These are phyloP conservation scores for Ernsta delagoae DNA, from an alignment of 2,888 invertebrate species.

Conservation along the genomic window DNA sequence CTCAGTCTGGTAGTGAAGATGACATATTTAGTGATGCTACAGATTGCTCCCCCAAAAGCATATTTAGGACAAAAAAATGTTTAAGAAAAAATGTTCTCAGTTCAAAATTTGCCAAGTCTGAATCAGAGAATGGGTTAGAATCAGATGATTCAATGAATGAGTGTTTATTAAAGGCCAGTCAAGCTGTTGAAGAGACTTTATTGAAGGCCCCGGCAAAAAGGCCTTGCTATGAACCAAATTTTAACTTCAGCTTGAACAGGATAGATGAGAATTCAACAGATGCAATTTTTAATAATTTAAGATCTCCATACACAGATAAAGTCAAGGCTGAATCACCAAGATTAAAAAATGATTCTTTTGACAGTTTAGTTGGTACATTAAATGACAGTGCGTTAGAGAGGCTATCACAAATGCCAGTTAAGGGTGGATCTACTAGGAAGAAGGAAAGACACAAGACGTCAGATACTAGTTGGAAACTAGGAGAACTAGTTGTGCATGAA, in stretches of 20 bases:
- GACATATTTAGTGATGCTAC: constrained; percentile 69
- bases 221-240: constrained; percentile 49
- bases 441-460: constrained; percentile 40
- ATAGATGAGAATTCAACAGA: constrained; percentile 74
- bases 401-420: constrained; percentile 69
- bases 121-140: constrained; percentile 69
- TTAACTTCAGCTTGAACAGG: constrained; percentile 52
- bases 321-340: constrained; percentile 61
- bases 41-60: constrained; percentile 69
- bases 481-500: constrained; percentile 61
- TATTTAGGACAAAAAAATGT: constrained; percentile 59
- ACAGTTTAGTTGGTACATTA: constrained; percentile 71
- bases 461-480: constrained; percentile 57
- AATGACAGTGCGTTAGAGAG: constrained; percentile 76
- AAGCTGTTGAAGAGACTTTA: constrained; percentile 75
- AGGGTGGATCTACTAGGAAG: constrained; percentile 48
- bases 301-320: constrained; percentile 62
- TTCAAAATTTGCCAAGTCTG: constrained; percentile 71
- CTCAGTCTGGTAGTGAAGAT: constrained; percentile 68
- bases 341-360: constrained; percentile 78
- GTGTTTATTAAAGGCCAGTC: constrained; percentile 76
- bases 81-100: constrained; percentile 74
- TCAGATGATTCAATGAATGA: constrained; percentile 83
- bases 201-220: constrained; percentile 55
- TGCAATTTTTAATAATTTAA: constrained; percentile 68